These are phyloP conservation scores for Passer montanus DNA, from an alignment of 2,113 vertebrate genomes.

Conservation along the genomic window DNA sequence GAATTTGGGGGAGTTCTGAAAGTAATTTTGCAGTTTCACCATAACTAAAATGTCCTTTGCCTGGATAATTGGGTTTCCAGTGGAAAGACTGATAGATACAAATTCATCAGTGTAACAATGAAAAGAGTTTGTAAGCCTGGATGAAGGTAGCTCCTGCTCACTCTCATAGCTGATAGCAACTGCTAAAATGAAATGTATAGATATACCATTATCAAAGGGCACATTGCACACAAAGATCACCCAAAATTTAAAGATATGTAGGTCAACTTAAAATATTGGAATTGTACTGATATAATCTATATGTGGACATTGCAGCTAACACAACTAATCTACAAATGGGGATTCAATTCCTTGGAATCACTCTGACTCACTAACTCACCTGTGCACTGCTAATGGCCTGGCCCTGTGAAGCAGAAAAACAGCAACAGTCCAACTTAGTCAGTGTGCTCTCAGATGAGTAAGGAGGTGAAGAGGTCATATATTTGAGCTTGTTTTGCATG, in stretches of 20 bases:
- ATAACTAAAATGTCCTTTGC: background rate
- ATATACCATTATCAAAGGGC: background rate
- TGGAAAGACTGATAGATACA: background rate
- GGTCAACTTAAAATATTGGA: background rate
- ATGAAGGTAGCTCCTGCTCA: background rate
- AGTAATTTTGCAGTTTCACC: background rate
- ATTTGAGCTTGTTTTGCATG: background rate
- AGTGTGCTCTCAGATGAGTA: background rate
- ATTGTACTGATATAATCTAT: background rate
- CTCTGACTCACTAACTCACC: background rate
- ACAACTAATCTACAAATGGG: background rate
- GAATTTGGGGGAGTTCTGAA: background rate
- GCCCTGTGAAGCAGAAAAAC: background rate
- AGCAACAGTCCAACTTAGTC: background rate
- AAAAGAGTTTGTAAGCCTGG: background rate
- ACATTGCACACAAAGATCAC: background rate
- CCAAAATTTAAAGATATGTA: background rate
- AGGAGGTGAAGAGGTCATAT: background rate
- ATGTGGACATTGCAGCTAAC: background rate
- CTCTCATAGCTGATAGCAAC: background rate
- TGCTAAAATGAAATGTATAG: background rate
- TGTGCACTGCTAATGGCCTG: rapidly evolving
- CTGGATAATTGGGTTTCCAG: background rate
- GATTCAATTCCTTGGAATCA: background rate
- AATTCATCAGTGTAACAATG: background rate